A percentile compares a stretch with the other conserved stretches of the same genome.
These are phyloP conservation scores for Sander vitreus DNA, from an alignment of 2,113 vertebrate species.

Conservation along the genomic window DNA sequence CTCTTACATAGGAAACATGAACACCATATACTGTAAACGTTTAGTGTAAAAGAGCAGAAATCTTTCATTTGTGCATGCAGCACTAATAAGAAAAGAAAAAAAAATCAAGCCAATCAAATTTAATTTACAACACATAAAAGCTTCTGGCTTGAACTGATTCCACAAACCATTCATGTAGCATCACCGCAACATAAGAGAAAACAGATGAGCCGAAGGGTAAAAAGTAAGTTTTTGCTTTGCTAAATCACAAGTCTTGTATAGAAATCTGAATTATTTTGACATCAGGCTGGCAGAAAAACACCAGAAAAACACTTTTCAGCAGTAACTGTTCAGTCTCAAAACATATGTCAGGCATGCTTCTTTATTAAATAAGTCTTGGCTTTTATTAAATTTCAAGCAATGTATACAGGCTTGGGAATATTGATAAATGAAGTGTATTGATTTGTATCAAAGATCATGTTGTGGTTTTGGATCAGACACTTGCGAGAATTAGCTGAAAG, in stretches of 20 bases:
- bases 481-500: conserved; percentile 4
- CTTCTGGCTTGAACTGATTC: conserved; percentile 63
- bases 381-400: not conserved
- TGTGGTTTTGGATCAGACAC: conserved; percentile 28
- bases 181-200: conserved; percentile 58
- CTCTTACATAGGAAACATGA: not conserved
- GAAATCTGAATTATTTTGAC: conserved; percentile 40
- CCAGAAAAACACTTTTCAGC: conserved; percentile 38
- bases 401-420: not conserved
- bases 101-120: conserved; percentile 53
- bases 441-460: conserved; percentile 36
- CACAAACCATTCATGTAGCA: conserved; percentile 64
- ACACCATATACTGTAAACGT: conserved; percentile 22
- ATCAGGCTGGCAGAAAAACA: conserved; percentile 43
- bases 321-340: conserved; percentile 22
- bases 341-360: conserved; percentile 36
- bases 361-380: conserved; percentile 37
- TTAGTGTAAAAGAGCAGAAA: conserved; percentile 28
- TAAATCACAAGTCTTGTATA: conserved; percentile 47
- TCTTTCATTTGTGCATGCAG: conserved; percentile 47
- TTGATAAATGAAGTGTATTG: conserved; percentile 28
- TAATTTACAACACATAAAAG: conserved; percentile 66
- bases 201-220: conserved; percentile 55
- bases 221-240: conserved; percentile 34
- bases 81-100: conserved; percentile 14